A percentile compares a stretch with the other conserved stretches of the same genome.
Evolutionary conservation across 2,113 vertebrate genomes (phyloP).

Genomic region (Anguilla rostrata): DNA sequence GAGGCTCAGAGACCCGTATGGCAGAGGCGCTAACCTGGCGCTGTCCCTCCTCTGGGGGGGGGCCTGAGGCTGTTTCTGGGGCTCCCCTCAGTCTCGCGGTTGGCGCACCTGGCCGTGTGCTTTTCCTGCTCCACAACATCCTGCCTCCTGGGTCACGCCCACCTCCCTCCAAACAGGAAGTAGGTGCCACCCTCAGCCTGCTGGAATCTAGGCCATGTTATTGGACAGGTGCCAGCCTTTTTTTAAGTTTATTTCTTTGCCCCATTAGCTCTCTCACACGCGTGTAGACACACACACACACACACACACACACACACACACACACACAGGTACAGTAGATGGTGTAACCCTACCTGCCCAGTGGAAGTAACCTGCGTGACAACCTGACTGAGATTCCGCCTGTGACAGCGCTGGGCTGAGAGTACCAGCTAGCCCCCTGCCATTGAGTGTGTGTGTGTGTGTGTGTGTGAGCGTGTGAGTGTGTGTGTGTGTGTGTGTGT

Average conservation of each 20-base stretch:
- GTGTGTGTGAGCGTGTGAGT: too few relatives aligned
- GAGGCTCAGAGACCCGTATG: too few relatives aligned
- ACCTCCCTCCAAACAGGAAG: background rate
- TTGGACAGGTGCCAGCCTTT: background rate
- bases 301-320: too few relatives aligned
- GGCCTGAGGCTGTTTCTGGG: background rate
- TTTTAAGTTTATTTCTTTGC: background rate
- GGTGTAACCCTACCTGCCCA: background rate
- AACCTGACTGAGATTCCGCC: background rate
- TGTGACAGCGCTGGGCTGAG: too few relatives aligned
- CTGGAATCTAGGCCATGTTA: slow-evolving; percentile 20
- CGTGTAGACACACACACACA: background rate
- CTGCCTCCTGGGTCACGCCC: background rate
- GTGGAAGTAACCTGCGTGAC: background rate
- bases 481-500: too few relatives aligned
- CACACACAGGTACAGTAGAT: background rate
- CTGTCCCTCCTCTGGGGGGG: too few relatives aligned
- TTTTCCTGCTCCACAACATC: background rate
- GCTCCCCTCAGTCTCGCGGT: background rate
- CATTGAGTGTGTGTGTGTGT: too few relatives aligned
- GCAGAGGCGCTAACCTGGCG: too few relatives aligned
- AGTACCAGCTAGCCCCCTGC: too few relatives aligned
- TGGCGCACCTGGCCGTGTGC: background rate
- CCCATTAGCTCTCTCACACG: background rate
- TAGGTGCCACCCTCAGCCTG: background rate